phyloP scores from a whole-genome alignment of 2,797 vertebrate genomes.

The Pyrocephalus nanus region DNA sequence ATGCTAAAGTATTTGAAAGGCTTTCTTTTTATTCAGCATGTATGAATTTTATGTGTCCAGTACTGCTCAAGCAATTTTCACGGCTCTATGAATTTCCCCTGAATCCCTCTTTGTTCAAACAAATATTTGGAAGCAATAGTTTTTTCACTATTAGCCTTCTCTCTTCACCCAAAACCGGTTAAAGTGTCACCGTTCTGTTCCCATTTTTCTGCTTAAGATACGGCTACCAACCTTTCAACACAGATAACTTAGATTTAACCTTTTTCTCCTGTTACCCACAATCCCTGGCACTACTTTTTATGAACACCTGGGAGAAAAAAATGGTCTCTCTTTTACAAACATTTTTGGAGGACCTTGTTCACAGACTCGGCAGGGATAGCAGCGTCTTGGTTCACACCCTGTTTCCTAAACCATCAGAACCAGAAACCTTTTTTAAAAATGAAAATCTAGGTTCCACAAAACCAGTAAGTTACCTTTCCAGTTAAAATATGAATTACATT shows the following conservation, averaged over 20 bases:
- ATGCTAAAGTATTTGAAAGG: neutral
- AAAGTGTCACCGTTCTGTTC: neutral
- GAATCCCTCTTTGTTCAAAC: neutral
- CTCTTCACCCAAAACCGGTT: neutral
- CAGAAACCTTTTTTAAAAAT: neutral
- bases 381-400: neutral
- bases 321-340: neutral
- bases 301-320: neutral
- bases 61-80: neutral
- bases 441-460: neutral
- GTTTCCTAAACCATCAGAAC: neutral
- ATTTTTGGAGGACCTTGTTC: neutral
- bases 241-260: fast-evolving
- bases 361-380: neutral
- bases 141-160: neutral
- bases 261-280: neutral
- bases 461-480: neutral
- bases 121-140: neutral
- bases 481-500: neutral
- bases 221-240: neutral
- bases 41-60: neutral
- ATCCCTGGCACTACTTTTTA: neutral
- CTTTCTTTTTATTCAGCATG: neutral
- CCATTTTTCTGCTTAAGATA: neutral
- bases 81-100: neutral